phyloP scores from a whole-genome alignment of 2,888 invertebrate genomes.

The Aspidiotus rigidus region DNA sequence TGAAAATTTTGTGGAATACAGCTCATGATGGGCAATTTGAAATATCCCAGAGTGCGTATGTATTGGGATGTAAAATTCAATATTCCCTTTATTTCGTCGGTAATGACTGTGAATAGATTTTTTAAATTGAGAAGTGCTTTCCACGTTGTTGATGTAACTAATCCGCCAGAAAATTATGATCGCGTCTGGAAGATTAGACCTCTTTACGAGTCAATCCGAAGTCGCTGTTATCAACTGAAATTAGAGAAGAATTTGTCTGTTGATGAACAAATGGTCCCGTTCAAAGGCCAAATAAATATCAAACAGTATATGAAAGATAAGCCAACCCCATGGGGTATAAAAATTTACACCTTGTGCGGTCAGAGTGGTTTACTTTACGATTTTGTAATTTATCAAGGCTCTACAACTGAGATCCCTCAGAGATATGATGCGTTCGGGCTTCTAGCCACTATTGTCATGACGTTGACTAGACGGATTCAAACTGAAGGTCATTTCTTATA shows the following conservation, averaged over 20 bases:
- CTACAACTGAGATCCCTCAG: constrained; percentile 15
- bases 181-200: constrained; percentile 38
- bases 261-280: constrained; percentile 41
- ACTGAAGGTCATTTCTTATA: constrained; percentile 12
- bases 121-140: constrained; percentile 37
- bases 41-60: constrained; percentile 37
- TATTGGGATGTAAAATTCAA: constrained; percentile 37
- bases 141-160: constrained; percentile 36
- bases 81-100: constrained; percentile 36
- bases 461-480: constrained; percentile 16
- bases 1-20: constrained; percentile 15
- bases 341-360: constrained; percentile 39
- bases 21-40: constrained; percentile 38
- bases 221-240: constrained; percentile 35
- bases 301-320: constrained; percentile 40
- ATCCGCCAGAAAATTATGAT: constrained; percentile 29
- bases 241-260: constrained; percentile 36
- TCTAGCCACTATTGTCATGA: constrained; percentile 12
- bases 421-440: constrained; percentile 14
- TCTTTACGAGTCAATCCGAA: constrained; percentile 37
- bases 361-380: constrained; percentile 38
- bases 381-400: constrained; percentile 40
- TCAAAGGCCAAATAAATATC: constrained; percentile 38
- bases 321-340: constrained; percentile 39
- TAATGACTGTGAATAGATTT: constrained; percentile 37